Evolutionary conservation across 2,888 invertebrate genomes (phyloP).

Genomic region (Malacosoma neustria): DNA sequence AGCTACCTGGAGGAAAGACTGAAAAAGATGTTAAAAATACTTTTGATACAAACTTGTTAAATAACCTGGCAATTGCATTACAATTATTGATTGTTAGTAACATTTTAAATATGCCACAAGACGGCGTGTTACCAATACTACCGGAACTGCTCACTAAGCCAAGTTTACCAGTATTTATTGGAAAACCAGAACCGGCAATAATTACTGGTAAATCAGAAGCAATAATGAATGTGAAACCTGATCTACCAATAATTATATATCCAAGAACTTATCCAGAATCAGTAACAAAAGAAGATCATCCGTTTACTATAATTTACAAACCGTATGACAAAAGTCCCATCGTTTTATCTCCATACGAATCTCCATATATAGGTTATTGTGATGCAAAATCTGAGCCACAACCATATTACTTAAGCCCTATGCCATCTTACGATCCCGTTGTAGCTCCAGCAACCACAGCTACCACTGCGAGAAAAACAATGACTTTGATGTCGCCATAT

Average conservation of each 20-base stretch:
- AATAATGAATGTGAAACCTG: too few species aligned
- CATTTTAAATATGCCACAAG: conserved; percentile 33
- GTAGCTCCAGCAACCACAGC: not conserved
- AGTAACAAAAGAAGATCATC: conserved; percentile 1
- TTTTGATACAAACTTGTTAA: conserved; percentile 41
- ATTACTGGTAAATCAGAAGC: not conserved
- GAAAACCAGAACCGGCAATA: not conserved
- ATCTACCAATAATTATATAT: not conserved
- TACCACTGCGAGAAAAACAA: conserved; percentile 18
- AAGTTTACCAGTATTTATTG: conserved; percentile 2
- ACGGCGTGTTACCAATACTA: conserved; percentile 6
- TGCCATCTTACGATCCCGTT: not conserved
- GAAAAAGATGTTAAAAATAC: conserved; percentile 1
- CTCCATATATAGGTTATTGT: conserved; percentile 5
- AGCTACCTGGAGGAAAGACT: not conserved
- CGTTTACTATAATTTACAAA: conserved; percentile 2
- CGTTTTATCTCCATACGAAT: conserved; percentile 1
- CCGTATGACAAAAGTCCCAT: conserved; percentile 4
- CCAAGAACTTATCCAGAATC: not conserved
- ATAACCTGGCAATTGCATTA: conserved; percentile 54
- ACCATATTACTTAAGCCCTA: not conserved
- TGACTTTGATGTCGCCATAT: conserved; percentile 37
- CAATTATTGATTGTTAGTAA: conserved; percentile 51
- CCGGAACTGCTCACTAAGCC: conserved; percentile 2
- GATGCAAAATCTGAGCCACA: not conserved